Evolutionary conservation across 2,113 vertebrate species (phyloP).

Genomic region (Condylura cristata): DNA sequence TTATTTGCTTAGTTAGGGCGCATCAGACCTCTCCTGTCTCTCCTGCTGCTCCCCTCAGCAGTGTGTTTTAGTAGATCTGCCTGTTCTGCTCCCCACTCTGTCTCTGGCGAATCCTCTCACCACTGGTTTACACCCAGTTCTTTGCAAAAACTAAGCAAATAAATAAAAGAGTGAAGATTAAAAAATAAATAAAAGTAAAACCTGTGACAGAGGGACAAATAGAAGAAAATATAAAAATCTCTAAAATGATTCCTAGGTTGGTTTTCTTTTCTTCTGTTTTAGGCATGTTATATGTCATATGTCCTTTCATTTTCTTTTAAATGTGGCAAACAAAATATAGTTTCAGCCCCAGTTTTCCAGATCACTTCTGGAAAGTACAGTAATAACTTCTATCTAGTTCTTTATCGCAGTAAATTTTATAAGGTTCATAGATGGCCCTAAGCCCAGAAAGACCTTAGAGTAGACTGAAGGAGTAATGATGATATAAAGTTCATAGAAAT

Average conservation of each 20-base stretch:
- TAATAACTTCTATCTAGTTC: neutral
- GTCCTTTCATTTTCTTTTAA: conserved; percentile 34
- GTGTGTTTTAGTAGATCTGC: too few relatives aligned
- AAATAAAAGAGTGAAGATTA: too few relatives aligned
- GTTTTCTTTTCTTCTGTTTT: conserved; percentile 11
- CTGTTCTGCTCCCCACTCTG: too few relatives aligned
- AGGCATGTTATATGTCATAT: neutral
- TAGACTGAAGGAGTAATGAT: neutral
- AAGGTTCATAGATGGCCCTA: neutral
- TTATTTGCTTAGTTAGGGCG: too few relatives aligned
- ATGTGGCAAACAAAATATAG: neutral
- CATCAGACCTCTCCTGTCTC: too few relatives aligned
- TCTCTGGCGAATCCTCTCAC: too few relatives aligned
- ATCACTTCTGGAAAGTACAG: neutral
- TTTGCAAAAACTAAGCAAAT: too few relatives aligned
- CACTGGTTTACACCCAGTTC: too few relatives aligned
- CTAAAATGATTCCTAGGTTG: neutral
- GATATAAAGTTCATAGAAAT: neutral
- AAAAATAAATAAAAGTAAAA: neutral
- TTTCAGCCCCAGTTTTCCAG: neutral
- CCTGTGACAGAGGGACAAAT: neutral
- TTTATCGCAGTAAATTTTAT: neutral
- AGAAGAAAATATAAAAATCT: neutral
- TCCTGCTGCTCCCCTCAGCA: too few relatives aligned
- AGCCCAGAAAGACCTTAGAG: neutral